Evolutionary conservation across 1,140 invertebrate species (phyloP).

Genomic region (Stegodyphus dumicola): DNA sequence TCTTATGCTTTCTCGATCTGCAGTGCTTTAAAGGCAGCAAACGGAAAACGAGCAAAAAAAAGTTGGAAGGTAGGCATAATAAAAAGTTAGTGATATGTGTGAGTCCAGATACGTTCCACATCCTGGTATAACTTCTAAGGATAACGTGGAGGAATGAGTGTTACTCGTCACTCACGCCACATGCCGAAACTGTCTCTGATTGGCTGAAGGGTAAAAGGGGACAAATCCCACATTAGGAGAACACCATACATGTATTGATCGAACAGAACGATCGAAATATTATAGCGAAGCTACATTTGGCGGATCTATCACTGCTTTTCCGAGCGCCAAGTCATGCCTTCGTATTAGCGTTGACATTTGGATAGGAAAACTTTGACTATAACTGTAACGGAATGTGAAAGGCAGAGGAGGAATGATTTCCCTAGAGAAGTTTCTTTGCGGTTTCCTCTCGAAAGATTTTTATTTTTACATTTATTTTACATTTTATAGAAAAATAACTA

Average conservation of each 20-base stretch:
- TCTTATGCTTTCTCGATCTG: background rate
- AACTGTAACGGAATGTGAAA: background rate
- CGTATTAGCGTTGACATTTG: slow-evolving; percentile 39
- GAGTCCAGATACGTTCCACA: background rate
- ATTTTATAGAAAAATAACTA: too few species aligned
- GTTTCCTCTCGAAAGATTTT: background rate
- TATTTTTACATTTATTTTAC: background rate
- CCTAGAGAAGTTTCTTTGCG: slow-evolving; percentile 17
- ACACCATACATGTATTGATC: slow-evolving; percentile 56
- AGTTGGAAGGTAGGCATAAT: background rate
- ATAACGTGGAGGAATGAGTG: slow-evolving; percentile 49
- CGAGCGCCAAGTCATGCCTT: slow-evolving; percentile 5
- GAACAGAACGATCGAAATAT: slow-evolving; percentile 38
- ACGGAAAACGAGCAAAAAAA: background rate
- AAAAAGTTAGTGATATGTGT: background rate
- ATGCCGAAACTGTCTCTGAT: slow-evolving; percentile 45
- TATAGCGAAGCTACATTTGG: slow-evolving; percentile 47
- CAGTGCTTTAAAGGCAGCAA: background rate
- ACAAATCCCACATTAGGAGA: slow-evolving; percentile 56
- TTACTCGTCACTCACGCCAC: slow-evolving; percentile 52
- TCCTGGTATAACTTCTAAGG: slow-evolving; percentile 28
- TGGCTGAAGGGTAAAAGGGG: slow-evolving; percentile 58
- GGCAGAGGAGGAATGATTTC: slow-evolving; percentile 15
- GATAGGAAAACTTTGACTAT: background rate
- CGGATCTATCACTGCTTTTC: slow-evolving; percentile 15